Base-by-base conservation (phyloP, 2,888 invertebrate species). In the Patella caerulea region DNA sequence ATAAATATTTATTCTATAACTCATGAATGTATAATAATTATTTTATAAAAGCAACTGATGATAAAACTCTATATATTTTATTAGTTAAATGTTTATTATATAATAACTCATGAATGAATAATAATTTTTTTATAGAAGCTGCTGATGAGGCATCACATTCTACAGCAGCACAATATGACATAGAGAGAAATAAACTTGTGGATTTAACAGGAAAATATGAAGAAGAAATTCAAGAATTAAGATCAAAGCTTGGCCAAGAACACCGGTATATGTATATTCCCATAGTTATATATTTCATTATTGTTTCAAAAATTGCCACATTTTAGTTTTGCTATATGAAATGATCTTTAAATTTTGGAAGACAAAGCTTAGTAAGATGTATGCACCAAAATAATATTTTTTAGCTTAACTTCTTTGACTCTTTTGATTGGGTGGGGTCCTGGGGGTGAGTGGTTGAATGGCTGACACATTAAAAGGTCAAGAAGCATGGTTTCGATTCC, bases 121-220 rank as follows among this genome's bases (percentile, higher is more conserved):
- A 4, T 34, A 17, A 11, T 74, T 69, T 52, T 59, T 24, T 82
- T 59, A 19, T 81, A 89, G 89, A 88, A 77, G 88, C 88, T 45
- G 86, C 88, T 24, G 86, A 88, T 34, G 88, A 88, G 79, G 88
- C 88, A 0, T 85, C 87, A 3, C 84, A 84, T 73, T 85, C 86
- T 1, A 87, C 88, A n/a, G 87, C 87, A 17, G 84, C 85, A 29
- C 86, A 93, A 81, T 93, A 93, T 86, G 94, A 95, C 85, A 93
- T 93, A 75, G 96, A 97, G 92, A 92, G 96, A 81, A 94, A 94
- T 81, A 94, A 94, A 84, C 92, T 97, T 79, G 94, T 94, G 79
- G 92, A 93, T 80, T 93, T 94, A 84, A 95, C 95, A 88, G 92
- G 91, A 82, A 90, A 95, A 84, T 92, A 96, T 79, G 95, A 96